Evolutionary conservation across 2,113 vertebrate species (phyloP).

Genomic region (Pitta sordida): DNA sequence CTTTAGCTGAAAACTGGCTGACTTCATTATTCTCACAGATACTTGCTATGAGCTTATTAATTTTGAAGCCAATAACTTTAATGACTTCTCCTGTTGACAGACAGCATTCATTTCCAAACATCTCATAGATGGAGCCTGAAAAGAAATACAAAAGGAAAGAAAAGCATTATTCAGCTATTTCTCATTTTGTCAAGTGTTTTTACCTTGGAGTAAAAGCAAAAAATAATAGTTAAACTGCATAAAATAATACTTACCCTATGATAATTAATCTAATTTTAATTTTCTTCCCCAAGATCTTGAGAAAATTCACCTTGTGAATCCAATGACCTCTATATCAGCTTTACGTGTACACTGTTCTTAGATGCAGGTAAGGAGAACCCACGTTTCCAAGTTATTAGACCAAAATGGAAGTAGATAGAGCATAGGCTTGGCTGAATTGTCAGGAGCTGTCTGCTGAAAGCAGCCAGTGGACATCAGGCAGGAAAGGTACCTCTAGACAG

Average conservation of each 20-base stretch:
- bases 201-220: background rate
- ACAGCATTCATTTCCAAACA: constrained; percentile 79
- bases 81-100: constrained; percentile 84
- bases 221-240: background rate
- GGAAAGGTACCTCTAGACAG: background rate
- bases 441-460: background rate
- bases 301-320: background rate
- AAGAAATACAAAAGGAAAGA: constrained; percentile 21
- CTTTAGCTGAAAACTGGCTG: constrained; percentile 23
- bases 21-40: constrained; percentile 57
- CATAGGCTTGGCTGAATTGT: background rate
- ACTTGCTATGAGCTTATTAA: constrained; percentile 78
- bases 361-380: background rate
- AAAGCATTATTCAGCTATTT: background rate
- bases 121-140: constrained; percentile 80
- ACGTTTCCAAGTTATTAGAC: background rate
- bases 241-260: background rate
- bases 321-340: background rate
- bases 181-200: background rate
- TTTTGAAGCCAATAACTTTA: constrained; percentile 80
- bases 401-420: fast-evolving
- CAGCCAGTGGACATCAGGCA: background rate
- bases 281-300: background rate
- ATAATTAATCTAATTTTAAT: background rate
- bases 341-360: background rate